These are phyloP conservation scores for Hestina assimilis DNA, from an alignment of 1,140 invertebrate species.

Conservation along the genomic window DNA sequence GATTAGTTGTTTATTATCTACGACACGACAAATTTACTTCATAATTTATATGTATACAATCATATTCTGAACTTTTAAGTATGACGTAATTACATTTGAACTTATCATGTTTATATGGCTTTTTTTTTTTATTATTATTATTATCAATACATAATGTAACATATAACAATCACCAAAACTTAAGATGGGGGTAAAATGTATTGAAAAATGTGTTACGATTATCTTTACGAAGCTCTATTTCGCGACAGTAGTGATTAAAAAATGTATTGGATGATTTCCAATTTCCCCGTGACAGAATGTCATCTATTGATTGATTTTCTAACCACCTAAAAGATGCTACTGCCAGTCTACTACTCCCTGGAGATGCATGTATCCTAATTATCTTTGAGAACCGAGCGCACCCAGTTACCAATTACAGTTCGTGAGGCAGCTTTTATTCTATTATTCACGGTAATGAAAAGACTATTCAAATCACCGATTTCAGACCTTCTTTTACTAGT, in stretches of 20 bases:
- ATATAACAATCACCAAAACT: too few relatives aligned
- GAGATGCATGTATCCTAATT: conserved; percentile 8
- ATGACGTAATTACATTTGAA: too few relatives aligned
- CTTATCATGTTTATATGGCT: too few relatives aligned
- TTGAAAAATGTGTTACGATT: conserved; percentile 13
- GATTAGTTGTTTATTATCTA: too few relatives aligned
- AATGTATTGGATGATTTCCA: conserved; percentile 21
- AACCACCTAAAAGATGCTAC: conserved; percentile 10
- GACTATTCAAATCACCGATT: conserved; percentile 9
- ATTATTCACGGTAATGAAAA: conserved; percentile 10
- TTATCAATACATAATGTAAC: too few relatives aligned
- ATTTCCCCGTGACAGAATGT: conserved; percentile 15
- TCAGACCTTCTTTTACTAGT: background rate
- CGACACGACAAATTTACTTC: too few relatives aligned
- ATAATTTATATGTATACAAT: too few relatives aligned
- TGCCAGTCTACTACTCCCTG: conserved; percentile 14
- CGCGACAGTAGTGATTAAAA: conserved; percentile 15
- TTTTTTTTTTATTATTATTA: too few relatives aligned
- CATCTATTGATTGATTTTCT: conserved; percentile 16
- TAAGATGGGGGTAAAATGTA: too few relatives aligned
- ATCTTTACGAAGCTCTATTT: conserved; percentile 1
- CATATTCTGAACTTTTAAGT: too few relatives aligned
- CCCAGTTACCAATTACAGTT: conserved; percentile 19
- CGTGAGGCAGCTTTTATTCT: conserved; percentile 10
- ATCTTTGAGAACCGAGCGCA: conserved; percentile 16